These are phyloP conservation scores for Radopholus similis DNA, from an alignment of 1,140 invertebrate genomes.

Conservation along the genomic window DNA sequence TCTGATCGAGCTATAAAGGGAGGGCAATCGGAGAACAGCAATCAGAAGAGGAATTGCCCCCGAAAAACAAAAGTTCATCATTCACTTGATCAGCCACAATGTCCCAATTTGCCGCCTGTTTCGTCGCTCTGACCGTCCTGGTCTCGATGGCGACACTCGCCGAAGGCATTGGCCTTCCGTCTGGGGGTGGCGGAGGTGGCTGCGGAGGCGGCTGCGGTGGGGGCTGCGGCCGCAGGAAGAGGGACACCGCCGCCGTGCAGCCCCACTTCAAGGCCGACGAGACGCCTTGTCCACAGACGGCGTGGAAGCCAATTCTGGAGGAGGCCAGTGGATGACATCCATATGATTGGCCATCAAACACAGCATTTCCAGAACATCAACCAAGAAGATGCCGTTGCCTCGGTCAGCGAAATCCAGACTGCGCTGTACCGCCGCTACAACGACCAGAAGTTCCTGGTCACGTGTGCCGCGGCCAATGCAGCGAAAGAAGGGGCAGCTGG, in stretches of 20 bases:
- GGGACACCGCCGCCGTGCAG: conserved; percentile 7
- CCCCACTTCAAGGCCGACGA: conserved; percentile 19
- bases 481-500: background rate
- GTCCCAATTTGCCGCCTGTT: too few relatives aligned
- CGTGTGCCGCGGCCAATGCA: conserved; percentile 2
- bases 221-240: background rate
- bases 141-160: background rate
- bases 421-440: conserved; percentile 7
- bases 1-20: too few relatives aligned
- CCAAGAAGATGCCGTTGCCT: conserved; percentile 5
- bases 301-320: conserved; percentile 15
- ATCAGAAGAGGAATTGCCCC: too few relatives aligned
- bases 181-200: background rate
- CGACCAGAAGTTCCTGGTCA: conserved; percentile 22
- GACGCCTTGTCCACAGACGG: conserved; percentile 21
- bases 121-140: background rate
- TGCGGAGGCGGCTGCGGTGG: background rate
- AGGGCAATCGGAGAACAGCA: too few relatives aligned
- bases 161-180: background rate
- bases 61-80: too few relatives aligned
- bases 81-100: too few relatives aligned
- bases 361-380: conserved; percentile 11
- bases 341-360: too few relatives aligned
- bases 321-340: background rate
- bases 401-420: conserved; percentile 20